Evolutionary conservation across 2,113 vertebrate species (phyloP).

Genomic region (Apodemus sylvaticus): DNA sequence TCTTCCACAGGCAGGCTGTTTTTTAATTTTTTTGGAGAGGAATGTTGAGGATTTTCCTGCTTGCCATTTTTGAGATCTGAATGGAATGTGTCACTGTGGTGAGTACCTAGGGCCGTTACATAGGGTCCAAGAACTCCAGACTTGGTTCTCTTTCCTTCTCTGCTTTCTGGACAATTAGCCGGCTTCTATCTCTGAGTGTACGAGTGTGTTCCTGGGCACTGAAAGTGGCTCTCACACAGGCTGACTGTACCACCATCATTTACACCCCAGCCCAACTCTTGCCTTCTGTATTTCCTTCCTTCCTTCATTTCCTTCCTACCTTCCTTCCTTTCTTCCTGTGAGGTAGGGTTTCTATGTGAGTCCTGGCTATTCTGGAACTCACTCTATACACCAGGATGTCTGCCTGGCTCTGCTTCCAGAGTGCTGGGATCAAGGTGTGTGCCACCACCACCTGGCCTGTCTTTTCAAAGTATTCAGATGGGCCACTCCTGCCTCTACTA

Average conservation of each 20-base stretch:
- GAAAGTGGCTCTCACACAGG: neutral
- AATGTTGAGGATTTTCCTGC: slow-evolving; percentile 1
- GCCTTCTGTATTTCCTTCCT: neutral
- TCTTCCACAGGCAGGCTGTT: neutral
- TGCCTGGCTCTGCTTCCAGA: neutral
- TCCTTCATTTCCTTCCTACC: neutral
- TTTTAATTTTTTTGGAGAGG: slow-evolving; percentile 29
- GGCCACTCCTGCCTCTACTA: neutral
- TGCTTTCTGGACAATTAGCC: neutral
- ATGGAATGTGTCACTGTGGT: neutral
- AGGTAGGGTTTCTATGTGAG: neutral
- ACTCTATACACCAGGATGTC: neutral
- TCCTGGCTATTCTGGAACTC: neutral
- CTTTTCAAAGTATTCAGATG: neutral
- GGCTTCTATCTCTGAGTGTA: neutral
- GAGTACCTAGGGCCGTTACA: neutral
- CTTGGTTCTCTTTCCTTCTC: neutral
- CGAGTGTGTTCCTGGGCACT: neutral
- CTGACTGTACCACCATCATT: neutral
- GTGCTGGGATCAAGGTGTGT: neutral
- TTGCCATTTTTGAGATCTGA: slow-evolving; percentile 34
- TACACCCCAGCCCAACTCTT: neutral
- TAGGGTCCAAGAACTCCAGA: neutral
- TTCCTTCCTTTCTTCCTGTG: too few relatives aligned
- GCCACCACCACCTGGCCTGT: neutral